These are phyloP conservation scores for Machaerirhynchus nigripectus DNA, from an alignment of 2,113 vertebrate genomes.

Conservation along the genomic window DNA sequence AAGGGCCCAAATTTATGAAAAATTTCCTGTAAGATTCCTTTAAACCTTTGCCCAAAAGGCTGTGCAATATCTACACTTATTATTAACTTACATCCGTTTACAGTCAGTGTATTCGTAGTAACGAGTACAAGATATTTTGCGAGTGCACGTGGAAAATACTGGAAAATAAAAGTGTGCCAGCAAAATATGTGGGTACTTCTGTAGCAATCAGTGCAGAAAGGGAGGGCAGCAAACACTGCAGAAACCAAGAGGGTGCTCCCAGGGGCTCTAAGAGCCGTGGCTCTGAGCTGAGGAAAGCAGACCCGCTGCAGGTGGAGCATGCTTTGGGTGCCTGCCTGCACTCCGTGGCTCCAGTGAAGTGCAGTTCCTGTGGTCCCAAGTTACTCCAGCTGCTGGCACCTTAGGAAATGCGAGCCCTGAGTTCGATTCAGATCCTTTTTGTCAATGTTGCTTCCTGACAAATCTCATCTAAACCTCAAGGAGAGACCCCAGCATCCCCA, in stretches of 20 bases:
- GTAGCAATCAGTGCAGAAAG: background rate
- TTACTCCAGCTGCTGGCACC: background rate
- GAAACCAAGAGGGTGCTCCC: accelerated
- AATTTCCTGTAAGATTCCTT: background rate
- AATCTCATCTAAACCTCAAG: accelerated
- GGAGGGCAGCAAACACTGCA: background rate
- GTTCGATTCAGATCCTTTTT: accelerated
- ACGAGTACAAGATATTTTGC: background rate
- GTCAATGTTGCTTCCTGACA: background rate
- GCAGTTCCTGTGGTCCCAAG: background rate
- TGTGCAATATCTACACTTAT: background rate
- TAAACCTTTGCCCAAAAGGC: background rate
- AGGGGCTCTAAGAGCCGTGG: background rate
- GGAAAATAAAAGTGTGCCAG: background rate
- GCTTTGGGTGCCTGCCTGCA: background rate
- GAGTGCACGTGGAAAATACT: background rate
- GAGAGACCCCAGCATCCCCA: too few relatives aligned
- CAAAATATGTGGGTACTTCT: background rate
- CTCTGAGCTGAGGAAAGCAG: background rate
- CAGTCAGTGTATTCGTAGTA: background rate
- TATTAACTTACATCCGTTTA: background rate
- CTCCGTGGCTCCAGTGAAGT: background rate
- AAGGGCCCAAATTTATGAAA: background rate
- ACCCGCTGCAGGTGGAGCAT: accelerated
- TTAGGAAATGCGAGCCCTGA: accelerated